Base-by-base conservation (phyloP, 2,888 invertebrate species). In the Platycnemis pennipes region DNA sequence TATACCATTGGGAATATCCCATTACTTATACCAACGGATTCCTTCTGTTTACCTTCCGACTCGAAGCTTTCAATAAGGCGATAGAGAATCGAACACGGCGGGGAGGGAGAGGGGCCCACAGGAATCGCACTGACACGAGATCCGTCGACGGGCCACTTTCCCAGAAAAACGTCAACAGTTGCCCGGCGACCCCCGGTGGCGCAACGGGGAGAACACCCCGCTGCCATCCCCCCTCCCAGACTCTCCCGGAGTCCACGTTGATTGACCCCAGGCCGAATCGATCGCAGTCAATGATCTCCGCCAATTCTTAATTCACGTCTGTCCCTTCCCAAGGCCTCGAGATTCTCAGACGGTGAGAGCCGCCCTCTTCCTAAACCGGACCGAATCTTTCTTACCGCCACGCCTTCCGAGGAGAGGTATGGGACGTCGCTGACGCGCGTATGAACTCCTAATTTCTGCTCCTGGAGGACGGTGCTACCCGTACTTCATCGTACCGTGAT, bases 251-350 rank as follows among this genome's bases (percentile, higher is more conserved):
- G 63, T 63, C 26, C 63, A 63, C 63, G 19, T 4, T 77, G 77
- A 77, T 77, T 77, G 77, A 77, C 37, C 77, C 77, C 77, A 37
- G 63, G n/a, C n/a, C 63, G 22, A 77, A 77, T 77, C 77, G 77
- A 77, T 77, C 13, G 37, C 77, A 77, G 77, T 77, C 77, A 77
- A 77, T 77, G 77, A 77, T 77, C 77, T 26, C 77, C 77, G 77
- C 77, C 77, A 16, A 37, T 77, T 77, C 77, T 77, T 77, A 37
- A 77, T 77, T 77, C 77, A 77, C 7, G 49, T 31, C 31, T 37
- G 11, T 8, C 13, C 13, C 77, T 11, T 77, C 31, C 77, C 8
- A 37, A 77, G 77, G 77, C 8, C 19, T 26, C 31, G 31, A 13
- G 26, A 77, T 63, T 63, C 63, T 63, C 26, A 77, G 77, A 77